These are phyloP conservation scores for Melanotaenia boesemani DNA, from an alignment of 2,797 vertebrate genomes.

Conservation along the genomic window DNA sequence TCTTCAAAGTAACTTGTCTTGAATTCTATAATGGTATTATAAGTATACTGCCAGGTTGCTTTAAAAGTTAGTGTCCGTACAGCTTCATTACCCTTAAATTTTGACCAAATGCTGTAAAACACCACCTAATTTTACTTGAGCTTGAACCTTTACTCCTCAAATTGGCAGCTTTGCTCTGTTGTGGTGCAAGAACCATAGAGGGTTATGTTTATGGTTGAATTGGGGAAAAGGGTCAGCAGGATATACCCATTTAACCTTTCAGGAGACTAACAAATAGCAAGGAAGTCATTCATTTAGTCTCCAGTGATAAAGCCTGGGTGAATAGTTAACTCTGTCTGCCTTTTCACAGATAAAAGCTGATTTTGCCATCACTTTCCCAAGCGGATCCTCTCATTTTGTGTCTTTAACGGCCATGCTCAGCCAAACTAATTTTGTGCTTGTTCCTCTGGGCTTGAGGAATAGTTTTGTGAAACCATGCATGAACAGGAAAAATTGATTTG, in stretches of 20 bases:
- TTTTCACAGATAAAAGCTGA: slow-evolving; percentile 46
- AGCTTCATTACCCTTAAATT: not conserved
- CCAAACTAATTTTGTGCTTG: slow-evolving; percentile 49
- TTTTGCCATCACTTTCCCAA: slow-evolving; percentile 43
- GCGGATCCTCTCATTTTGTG: slow-evolving; percentile 27
- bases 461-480: slow-evolving; percentile 72
- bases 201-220: slow-evolving; percentile 60
- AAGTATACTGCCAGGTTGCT: not conserved
- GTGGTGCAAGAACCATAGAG: slow-evolving; percentile 20
- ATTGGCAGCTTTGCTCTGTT: slow-evolving; percentile 10
- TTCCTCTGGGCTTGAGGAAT: slow-evolving; percentile 57
- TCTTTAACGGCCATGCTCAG: slow-evolving; percentile 37
- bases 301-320: slow-evolving; percentile 43
- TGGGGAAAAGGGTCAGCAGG: slow-evolving; percentile 61
- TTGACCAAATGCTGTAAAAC: not conserved
- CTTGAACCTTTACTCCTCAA: slow-evolving; percentile 23
- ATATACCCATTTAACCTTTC: slow-evolving; percentile 69
- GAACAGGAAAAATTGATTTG: slow-evolving; percentile 75
- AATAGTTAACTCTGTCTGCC: slow-evolving; percentile 45
- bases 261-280: slow-evolving; percentile 46
- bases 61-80: slow-evolving; percentile 4
- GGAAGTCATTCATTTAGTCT: slow-evolving; percentile 75
- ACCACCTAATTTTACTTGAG: not conserved
- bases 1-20: slow-evolving; percentile 33
- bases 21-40: slow-evolving; percentile 15